Percentiles rank a stretch among this genome's conserved stretches.
Evolutionary conservation across 2,113 vertebrate genomes (phyloP).

Genomic region (human): GRCh38 chr6:63039001-63039500

Average conservation of each 20-base stretch:
- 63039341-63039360: neutral
- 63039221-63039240: neutral
- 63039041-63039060: neutral
- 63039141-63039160: neutral
- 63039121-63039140: neutral
- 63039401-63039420: constrained; percentile 7
- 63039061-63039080: neutral
- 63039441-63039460: constrained; percentile 27
- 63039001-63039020: neutral
- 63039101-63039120: neutral
- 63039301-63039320: neutral
- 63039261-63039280: neutral
- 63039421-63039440: constrained; percentile 32
- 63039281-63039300: neutral
- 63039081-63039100: neutral
- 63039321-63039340: constrained; percentile 45
- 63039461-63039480: neutral
- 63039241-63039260: neutral
- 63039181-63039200: neutral
- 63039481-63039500: neutral
- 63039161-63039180: neutral
- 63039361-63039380: neutral
- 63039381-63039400: constrained; percentile 40
- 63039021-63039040: neutral
- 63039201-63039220: neutral